These are phyloP conservation scores for Orycteropus afer DNA, from an alignment of 2,113 vertebrate genomes.

Conservation along the genomic window DNA sequence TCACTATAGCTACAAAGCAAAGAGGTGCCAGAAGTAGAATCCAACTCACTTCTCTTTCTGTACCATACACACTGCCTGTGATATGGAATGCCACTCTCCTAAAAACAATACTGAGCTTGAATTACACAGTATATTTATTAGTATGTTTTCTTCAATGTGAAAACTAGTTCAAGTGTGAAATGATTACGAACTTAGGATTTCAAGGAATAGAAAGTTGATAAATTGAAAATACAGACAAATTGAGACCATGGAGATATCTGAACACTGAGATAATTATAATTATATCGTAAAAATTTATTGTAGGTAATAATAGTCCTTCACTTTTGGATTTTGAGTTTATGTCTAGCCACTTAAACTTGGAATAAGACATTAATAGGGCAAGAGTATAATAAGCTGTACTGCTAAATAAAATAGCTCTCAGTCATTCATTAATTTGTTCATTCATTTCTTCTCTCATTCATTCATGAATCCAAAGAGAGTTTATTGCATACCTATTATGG, in stretches of 20 bases:
- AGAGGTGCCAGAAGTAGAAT: background rate
- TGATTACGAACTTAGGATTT: background rate
- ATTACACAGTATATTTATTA: background rate
- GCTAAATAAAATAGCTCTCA: background rate
- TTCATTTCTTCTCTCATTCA: background rate
- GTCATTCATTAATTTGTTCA: background rate
- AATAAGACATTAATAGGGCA: background rate
- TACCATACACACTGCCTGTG: background rate
- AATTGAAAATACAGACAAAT: background rate
- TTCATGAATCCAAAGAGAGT: too few relatives aligned
- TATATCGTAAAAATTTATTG: background rate
- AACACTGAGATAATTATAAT: background rate
- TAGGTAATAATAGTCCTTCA: background rate
- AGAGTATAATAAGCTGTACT: background rate
- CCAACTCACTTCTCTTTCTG: background rate
- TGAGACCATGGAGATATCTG: background rate
- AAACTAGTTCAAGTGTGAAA: background rate
- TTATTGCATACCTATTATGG: too few relatives aligned
- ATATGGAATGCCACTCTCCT: background rate
- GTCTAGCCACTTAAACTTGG: background rate
- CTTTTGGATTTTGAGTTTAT: background rate
- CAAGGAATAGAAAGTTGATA: background rate
- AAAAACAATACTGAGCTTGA: rapidly evolving
- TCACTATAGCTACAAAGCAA: rapidly evolving
- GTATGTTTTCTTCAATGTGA: background rate